Base-by-base conservation (phyloP, 2,888 invertebrate genomes). In the Platypus cylindrus region DNA sequence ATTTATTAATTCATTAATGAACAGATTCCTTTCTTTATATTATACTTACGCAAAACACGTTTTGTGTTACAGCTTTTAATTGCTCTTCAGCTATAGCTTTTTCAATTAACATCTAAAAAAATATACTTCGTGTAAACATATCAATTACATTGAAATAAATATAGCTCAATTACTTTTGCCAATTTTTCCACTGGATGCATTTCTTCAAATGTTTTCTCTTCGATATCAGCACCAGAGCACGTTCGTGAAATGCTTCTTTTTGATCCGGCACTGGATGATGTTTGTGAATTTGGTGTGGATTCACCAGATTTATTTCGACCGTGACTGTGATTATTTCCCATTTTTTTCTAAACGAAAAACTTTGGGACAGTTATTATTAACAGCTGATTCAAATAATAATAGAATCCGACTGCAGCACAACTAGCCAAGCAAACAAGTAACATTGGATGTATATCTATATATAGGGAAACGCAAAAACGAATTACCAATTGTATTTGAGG, bases 141-240 rank as follows among this genome's bases (percentile, higher is more conserved):
- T 7, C n/a, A 24, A 11, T 24, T 9, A 24, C 24, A n/a, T 24
- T 11, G 12, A 24, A 24, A 24, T 24, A 3, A 27, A 27, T 8
- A 27, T 11, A 24, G 40, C 35, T 39, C 44, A 46, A 55, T 59
- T 58, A 79, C 79, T 70, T 83, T 81, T 42, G 77, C 73, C 31
- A 84, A 65, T 61, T 77, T 81, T 55, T 83, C 83, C 32, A 83
- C 67, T 9, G 84, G 80, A 45, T 78, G 65, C 56, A 83, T 67
- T 50, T 70, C 75, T 14, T 38, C 37, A 17, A 37, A 32, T 17
- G 38, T 34, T 13, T 38, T 38, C 12, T 37, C 32, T 17, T 32
- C 27, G 32, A 75, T 67, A 53, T 79, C 80, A 12, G 70, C 71
- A 8, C 73, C 75, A 16, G 81, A 78, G 17, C 74, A 70, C 30